Conservation (phyloP, 2,888 invertebrate species). For the Leptothorax acervorum region DNA sequence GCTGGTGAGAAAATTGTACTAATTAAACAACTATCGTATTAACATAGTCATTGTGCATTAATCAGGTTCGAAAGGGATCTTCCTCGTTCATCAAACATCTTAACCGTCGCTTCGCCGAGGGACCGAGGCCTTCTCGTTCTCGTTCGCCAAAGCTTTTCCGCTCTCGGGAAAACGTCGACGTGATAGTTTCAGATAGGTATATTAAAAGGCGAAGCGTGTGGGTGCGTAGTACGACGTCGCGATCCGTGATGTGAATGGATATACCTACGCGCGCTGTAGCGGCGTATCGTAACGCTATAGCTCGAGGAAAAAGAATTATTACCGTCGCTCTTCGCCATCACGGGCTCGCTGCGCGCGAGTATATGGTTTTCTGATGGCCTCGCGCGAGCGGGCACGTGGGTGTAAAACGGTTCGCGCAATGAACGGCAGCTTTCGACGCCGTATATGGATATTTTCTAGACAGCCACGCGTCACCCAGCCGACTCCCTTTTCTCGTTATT, state of each 20-base stretch:
- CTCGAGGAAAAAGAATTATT: slow-evolving; percentile 78
- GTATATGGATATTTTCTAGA: slow-evolving; percentile 79
- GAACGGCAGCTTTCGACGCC: slow-evolving; percentile 81
- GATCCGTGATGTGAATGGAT: slow-evolving; percentile 80
- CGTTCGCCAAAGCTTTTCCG: background rate
- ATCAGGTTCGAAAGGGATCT: background rate
- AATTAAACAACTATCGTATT: background rate
- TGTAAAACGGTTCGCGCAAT: slow-evolving; percentile 80
- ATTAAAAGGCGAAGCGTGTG: slow-evolving; percentile 52
- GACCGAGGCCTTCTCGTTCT: background rate
- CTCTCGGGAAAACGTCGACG: slow-evolving; percentile 15
- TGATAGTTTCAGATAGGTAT: slow-evolving; percentile 28
- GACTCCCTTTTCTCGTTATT: slow-evolving; percentile 1
- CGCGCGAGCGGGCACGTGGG: slow-evolving; percentile 76
- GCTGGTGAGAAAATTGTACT: background rate
- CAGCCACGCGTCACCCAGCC: slow-evolving; percentile 50
- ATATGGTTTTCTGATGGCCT: slow-evolving; percentile 63
- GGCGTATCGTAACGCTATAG: slow-evolving; percentile 69
- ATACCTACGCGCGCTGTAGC: slow-evolving; percentile 79
- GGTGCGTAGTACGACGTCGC: slow-evolving; percentile 45
- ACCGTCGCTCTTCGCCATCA: slow-evolving; percentile 64
- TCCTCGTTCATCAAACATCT: background rate
- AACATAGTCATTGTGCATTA: background rate
- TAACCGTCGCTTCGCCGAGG: background rate
- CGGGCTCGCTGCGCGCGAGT: slow-evolving; percentile 54